Conservation (phyloP, 1,140 invertebrate species). For the Choristoneura fumiferana region DNA sequence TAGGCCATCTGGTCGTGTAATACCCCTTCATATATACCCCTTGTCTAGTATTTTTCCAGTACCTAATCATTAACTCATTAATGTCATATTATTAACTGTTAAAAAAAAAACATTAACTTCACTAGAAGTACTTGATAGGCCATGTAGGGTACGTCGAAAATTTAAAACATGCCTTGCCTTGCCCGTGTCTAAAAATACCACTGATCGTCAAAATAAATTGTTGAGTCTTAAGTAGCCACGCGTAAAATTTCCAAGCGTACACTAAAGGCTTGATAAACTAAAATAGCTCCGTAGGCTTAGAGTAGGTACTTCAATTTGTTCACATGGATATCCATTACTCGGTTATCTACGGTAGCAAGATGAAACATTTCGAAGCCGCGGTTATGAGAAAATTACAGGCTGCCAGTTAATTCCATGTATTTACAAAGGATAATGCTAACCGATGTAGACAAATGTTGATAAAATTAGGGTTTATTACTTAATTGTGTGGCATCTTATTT, state of each 20-base stretch:
- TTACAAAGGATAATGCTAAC: slow-evolving; percentile 22
- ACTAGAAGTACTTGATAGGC: no score
- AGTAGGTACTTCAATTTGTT: slow-evolving; percentile 45
- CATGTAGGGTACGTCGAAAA: no score
- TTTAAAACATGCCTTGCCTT: no score
- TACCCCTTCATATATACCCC: no score
- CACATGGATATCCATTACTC: slow-evolving; percentile 32
- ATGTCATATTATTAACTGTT: no score
- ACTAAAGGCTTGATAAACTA: slow-evolving; percentile 42
- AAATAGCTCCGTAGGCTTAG: slow-evolving; percentile 42
- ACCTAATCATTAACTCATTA: no score
- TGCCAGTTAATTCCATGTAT: slow-evolving; percentile 32
- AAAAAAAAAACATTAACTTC: no score
- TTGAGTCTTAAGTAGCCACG: slow-evolving; percentile 27
- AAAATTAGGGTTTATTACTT: slow-evolving; percentile 17
- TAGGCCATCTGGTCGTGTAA: no score
- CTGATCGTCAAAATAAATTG: not conserved
- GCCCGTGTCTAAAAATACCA: no score
- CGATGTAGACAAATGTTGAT: slow-evolving; percentile 13
- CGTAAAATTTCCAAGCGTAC: slow-evolving; percentile 35
- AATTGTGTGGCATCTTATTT: not conserved
- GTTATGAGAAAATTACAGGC: slow-evolving; percentile 20
- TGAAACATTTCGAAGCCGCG: slow-evolving; percentile 33
- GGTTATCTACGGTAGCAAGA: slow-evolving; percentile 32
- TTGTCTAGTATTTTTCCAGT: no score